A percentile compares a stretch with the other conserved stretches of the same genome.
Evolutionary conservation across 2,888 invertebrate species (phyloP).

Genomic region (Trissolcus japonicus): DNA sequence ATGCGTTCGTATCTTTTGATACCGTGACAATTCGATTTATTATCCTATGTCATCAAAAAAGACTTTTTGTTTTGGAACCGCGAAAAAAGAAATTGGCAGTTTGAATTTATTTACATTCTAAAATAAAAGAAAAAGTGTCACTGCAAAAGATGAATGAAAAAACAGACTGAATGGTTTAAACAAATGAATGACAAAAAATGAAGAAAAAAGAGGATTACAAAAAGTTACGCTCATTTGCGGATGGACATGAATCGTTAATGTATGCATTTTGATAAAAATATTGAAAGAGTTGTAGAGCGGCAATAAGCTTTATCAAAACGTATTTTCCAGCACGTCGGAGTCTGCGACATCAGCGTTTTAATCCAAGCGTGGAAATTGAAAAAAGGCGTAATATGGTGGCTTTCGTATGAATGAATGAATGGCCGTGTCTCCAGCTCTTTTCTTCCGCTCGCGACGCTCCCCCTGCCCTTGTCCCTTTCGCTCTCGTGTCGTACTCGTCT

Average conservation of each 20-base stretch:
- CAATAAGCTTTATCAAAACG: constrained; percentile 59
- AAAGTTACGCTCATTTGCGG: constrained; percentile 29
- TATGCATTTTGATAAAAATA: constrained; percentile 46
- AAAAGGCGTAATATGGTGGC: constrained; percentile 60
- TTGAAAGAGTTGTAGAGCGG: constrained; percentile 41
- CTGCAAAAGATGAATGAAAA: no score
- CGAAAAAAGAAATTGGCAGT: no score
- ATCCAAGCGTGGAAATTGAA: constrained; percentile 64
- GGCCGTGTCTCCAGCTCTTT: constrained; percentile 54
- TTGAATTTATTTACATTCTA: no score
- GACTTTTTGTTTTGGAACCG: no score
- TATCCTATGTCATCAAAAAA: no score
- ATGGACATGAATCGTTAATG: constrained; percentile 27
- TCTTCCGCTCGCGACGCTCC: constrained; percentile 59
- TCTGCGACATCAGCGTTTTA: constrained; percentile 58
- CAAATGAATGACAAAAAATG: no score
- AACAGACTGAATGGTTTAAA: no score
- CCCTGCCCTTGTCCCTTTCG: constrained; percentile 50
- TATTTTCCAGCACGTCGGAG: constrained; percentile 58
- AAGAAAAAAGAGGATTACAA: not conserved
- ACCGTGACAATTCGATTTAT: no score
- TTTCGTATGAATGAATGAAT: constrained; percentile 56
- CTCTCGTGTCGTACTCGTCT: constrained; percentile 57
- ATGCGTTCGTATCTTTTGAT: not conserved
- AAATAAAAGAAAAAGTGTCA: no score